Evolutionary conservation across 2,888 invertebrate genomes (phyloP), one percentile per base, ranked within the genome.

Genomic region (Embidobia sp.): DNA sequence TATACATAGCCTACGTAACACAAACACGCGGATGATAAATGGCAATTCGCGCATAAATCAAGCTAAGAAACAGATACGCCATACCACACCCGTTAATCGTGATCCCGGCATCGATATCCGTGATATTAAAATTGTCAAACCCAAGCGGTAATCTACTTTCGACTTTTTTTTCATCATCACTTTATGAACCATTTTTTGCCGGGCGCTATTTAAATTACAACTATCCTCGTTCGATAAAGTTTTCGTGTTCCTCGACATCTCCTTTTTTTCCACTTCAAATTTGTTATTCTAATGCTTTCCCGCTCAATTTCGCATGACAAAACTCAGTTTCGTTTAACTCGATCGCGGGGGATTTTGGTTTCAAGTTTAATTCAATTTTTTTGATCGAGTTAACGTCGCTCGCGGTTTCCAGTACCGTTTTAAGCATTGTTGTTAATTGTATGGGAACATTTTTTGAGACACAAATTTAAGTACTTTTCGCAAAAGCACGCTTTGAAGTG

Each of bases 121-220:
- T 10, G 37, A 40, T 55, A 33, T 59, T 19, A 19, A 59, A 18
- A 63, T 40, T 49, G 63, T 61, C 49, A 40, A 63, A 40, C 27
- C 49, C 37, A 8, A 48, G n/a, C n/a, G n/a, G 37, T 49, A 63
- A 29, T 49, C 63, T 40, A 63, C 63, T 63, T 63, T 63, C 48
- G 29, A 48, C n/a, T 27, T 48, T 44, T 31, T 42, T 22, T 10
- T 13, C 10, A 1, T 11, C 11, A 1, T 1, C 19, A 1, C 31
- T 26, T 44, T 11, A 27, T 1, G 29, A 29, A 16, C 16, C 15
- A 27, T 7, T 48, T 48, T 48, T 48, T 48, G 18, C 15, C 49
- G n/a, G n/a, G n/a, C n/a, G n/a, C n/a, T n/a, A n/a, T n/a, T n/a
- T n/a, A 2, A 10, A 10, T 42, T 19, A n/a, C n/a, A 19, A n/a